These are phyloP conservation scores for Xenopus tropicalis DNA, from an alignment of 2,113 vertebrate genomes.

Conservation along the genomic window DNA sequence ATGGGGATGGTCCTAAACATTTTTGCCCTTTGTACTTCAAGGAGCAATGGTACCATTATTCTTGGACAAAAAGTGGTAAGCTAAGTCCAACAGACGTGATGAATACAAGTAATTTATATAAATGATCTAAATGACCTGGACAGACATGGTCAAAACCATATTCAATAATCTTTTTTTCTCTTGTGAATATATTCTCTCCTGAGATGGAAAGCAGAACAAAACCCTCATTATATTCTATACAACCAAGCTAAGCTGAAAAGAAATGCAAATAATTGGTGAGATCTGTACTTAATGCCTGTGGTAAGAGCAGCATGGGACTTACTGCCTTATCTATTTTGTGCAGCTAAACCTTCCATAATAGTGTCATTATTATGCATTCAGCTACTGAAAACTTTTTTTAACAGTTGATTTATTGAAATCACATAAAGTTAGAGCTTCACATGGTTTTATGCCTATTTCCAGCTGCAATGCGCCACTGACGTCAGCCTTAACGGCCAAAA, in stretches of 20 bases:
- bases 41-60: too few relatives aligned
- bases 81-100: too few relatives aligned
- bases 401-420: slow-evolving; percentile 8
- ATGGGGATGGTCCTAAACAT: too few relatives aligned
- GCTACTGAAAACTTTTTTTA: slow-evolving; percentile 1
- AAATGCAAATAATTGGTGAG: slow-evolving; percentile 18
- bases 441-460: too few relatives aligned
- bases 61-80: too few relatives aligned
- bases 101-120: too few relatives aligned
- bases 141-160: not conserved
- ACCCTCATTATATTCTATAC: slow-evolving; percentile 2
- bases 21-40: too few relatives aligned
- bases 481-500: too few relatives aligned
- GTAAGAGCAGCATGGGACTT: slow-evolving; percentile 10
- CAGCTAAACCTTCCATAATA: not conserved
- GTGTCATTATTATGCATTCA: slow-evolving; percentile 23
- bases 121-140: too few relatives aligned
- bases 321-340: slow-evolving; percentile 3
- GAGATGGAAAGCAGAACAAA: not conserved
- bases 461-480: too few relatives aligned
- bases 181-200: not conserved
- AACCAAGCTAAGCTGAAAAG: slow-evolving; percentile 2
- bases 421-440: not conserved
- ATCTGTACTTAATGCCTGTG: slow-evolving; percentile 23
- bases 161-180: slow-evolving; percentile 1